Conservation (phyloP, 2,113 vertebrate species). For the Takifugu bimaculatus region DNA sequence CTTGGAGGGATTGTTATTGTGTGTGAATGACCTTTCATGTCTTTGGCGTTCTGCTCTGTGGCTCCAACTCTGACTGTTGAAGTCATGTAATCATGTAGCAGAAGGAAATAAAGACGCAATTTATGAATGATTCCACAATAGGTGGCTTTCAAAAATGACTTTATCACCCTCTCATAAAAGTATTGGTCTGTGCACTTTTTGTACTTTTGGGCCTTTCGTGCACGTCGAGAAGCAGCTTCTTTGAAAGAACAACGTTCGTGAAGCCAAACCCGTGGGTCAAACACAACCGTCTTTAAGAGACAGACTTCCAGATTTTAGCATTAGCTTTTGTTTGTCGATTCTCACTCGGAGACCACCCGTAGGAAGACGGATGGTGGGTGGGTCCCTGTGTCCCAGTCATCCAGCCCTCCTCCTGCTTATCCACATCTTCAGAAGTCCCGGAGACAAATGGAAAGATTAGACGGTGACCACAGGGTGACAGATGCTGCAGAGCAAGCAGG, state of each 20-base stretch:
- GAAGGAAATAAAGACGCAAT: constrained; percentile 34
- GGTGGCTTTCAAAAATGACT: constrained; percentile 23
- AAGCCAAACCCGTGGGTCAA: no score
- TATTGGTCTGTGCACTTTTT: neutral
- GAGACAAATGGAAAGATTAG: constrained; percentile 76
- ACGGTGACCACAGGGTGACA: constrained; percentile 73
- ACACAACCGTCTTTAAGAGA: no score
- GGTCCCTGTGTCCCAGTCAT: constrained; percentile 60
- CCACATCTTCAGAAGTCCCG: constrained; percentile 58
- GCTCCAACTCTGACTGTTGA: constrained; percentile 40
- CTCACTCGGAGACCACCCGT: constrained; percentile 64
- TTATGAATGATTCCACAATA: constrained; percentile 32
- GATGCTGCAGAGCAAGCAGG: constrained; percentile 69
- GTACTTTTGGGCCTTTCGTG: neutral
- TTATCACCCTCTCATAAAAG: constrained; percentile 3
- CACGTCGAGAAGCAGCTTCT: no score
- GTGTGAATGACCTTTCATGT: constrained; percentile 75
- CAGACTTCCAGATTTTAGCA: neutral
- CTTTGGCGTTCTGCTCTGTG: constrained; percentile 64
- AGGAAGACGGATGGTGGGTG: constrained; percentile 68
- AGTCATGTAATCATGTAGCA: constrained; percentile 37
- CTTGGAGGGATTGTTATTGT: constrained; percentile 74
- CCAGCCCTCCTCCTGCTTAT: constrained; percentile 52
- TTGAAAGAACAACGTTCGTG: no score
- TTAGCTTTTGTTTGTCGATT: constrained; percentile 4